Evolutionary conservation across 92 coral and sea anemone genomes (phyloP).

Genomic region (Galaxea fascicularis): DNA sequence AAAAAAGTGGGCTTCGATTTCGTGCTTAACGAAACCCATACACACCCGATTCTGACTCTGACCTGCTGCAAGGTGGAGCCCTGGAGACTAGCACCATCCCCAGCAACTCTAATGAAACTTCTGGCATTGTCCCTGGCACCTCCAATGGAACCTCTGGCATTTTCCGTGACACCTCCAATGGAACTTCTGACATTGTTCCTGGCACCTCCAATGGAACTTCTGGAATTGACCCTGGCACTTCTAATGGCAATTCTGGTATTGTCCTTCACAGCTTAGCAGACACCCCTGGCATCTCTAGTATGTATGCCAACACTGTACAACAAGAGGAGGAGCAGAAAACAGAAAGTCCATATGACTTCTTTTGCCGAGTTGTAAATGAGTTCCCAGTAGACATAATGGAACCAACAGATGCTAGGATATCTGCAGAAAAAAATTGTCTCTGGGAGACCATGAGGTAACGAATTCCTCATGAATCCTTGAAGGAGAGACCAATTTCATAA

Average conservation of each 20-base stretch:
- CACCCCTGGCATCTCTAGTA: constrained; percentile 22
- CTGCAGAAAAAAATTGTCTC: constrained; percentile 64
- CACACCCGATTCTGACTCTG: constrained; percentile 41
- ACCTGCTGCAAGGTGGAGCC: neutral
- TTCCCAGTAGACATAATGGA: constrained; percentile 51
- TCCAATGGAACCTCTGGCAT: neutral
- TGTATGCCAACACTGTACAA: constrained; percentile 26
- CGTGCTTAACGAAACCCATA: constrained; percentile 36
- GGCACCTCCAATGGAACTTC: constrained; percentile 13
- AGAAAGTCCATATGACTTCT: constrained; percentile 22
- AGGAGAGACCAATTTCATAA: constrained; percentile 67
- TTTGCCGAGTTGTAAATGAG: constrained; percentile 41
- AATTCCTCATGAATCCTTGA: constrained; percentile 41
- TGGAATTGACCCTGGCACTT: constrained; percentile 1
- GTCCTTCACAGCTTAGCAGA: constrained; percentile 6
- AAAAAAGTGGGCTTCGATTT: constrained; percentile 65
- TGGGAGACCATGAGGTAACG: constrained; percentile 69
- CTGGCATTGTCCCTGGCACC: constrained; percentile 1
- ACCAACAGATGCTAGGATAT: constrained; percentile 74
- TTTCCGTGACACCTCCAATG: constrained; percentile 1
- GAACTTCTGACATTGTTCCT: constrained; percentile 4
- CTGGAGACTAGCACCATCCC: constrained; percentile 18
- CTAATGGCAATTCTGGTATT: constrained; percentile 3
- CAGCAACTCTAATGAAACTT: neutral
- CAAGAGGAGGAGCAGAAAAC: constrained; percentile 24